Conservation (phyloP, 2,113 vertebrate genomes). For the Antechinus stuartii region DNA sequence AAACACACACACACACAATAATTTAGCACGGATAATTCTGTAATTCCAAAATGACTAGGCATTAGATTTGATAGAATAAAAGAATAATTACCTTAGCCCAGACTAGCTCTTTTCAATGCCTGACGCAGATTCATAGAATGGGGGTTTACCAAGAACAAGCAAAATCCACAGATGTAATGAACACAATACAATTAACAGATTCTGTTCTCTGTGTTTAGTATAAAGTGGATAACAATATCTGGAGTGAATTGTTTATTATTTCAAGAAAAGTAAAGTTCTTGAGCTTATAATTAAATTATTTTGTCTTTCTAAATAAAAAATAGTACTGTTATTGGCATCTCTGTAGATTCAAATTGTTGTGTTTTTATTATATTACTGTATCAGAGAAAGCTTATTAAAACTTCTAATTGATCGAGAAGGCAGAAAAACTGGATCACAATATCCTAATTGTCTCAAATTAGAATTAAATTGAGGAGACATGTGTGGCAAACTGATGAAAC, state of each 20-base stretch:
- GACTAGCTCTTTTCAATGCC: background rate
- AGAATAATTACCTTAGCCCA: background rate
- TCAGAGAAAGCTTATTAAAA: constrained; percentile 57
- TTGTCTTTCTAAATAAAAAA: constrained; percentile 77
- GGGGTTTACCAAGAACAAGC: background rate
- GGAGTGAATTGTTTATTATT: constrained; percentile 44
- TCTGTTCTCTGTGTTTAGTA: constrained; percentile 18
- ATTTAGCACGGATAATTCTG: constrained; percentile 18
- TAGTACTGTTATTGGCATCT: constrained; percentile 75
- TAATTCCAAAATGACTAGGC: constrained; percentile 17
- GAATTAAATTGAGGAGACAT: constrained; percentile 78
- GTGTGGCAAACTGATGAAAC: constrained; percentile 59
- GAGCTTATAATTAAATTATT: constrained; percentile 76
- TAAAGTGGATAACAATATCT: constrained; percentile 1
- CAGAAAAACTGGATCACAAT: constrained; percentile 82
- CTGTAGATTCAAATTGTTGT: constrained; percentile 76
- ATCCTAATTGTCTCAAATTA: constrained; percentile 81
- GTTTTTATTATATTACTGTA: constrained; percentile 74
- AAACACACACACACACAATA: background rate
- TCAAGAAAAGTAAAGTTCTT: constrained; percentile 71
- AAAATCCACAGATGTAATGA: background rate
- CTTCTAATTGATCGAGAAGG: constrained; percentile 79
- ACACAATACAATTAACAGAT: background rate
- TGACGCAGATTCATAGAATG: constrained; percentile 33
- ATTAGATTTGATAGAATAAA: background rate